Conservation (phyloP, 2,888 invertebrate species). For the Coelinius sp. region DNA sequence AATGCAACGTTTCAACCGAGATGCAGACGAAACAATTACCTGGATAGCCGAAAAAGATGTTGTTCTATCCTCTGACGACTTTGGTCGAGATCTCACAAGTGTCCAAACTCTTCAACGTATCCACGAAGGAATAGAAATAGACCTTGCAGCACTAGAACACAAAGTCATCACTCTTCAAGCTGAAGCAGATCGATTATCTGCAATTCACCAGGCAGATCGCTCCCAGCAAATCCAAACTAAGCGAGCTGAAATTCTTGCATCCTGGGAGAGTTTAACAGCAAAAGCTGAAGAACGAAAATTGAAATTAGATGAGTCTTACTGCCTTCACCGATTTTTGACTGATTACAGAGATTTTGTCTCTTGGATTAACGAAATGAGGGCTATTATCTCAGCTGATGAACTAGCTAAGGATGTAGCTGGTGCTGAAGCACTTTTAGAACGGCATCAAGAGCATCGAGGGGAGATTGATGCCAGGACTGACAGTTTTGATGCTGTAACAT, state of each 20-base stretch:
- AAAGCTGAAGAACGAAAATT: constrained; percentile 94
- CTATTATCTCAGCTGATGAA: constrained; percentile 97
- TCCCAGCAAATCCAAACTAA: constrained; percentile 92
- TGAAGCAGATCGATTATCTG: constrained; percentile 93
- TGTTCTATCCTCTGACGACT: constrained; percentile 97
- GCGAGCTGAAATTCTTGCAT: constrained; percentile 91
- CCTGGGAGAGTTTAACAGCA: constrained; percentile 93
- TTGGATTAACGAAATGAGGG: constrained; percentile 98
- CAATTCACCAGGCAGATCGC: constrained; percentile 91
- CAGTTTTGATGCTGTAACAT: constrained; percentile 89
- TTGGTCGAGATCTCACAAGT: constrained; percentile 96
- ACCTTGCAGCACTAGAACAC: constrained; percentile 96
- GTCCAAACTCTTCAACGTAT: constrained; percentile 97
- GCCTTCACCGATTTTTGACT: constrained; percentile 95
- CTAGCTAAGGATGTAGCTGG: constrained; percentile 99
- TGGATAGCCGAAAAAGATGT: constrained; percentile 99
- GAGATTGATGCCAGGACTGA: constrained; percentile 99
- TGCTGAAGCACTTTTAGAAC: constrained; percentile 95
- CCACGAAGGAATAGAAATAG: constrained; percentile 97
- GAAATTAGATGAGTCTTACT: constrained; percentile 94
- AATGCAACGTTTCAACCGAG: constrained; percentile 98
- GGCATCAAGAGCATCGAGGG: constrained; percentile 98
- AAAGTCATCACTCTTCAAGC: constrained; percentile 93
- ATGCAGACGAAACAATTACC: constrained; percentile 98
- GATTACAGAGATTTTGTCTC: constrained; percentile 96